phyloP scores from a whole-genome alignment of 2,113 vertebrate genomes.

The Megaceryle torquata region DNA sequence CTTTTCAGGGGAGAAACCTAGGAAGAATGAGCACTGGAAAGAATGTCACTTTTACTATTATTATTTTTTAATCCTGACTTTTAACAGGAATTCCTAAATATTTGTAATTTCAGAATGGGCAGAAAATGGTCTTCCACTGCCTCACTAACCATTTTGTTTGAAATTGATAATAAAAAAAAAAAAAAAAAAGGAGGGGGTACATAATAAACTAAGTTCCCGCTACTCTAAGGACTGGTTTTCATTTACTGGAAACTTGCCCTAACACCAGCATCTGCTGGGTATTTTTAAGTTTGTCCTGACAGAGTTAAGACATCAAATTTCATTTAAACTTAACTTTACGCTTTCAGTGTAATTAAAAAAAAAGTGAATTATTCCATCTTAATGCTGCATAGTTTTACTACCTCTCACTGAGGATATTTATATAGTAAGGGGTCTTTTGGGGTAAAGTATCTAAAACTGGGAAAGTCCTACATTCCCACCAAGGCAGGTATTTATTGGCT shows the following conservation, averaged over 20 bases:
- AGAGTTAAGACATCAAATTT: not conserved
- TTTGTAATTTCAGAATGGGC: not conserved
- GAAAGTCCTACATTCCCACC: not conserved
- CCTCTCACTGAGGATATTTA: not conserved
- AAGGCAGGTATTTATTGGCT: not conserved
- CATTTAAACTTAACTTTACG: not conserved
- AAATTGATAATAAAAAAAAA: not conserved
- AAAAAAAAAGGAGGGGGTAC: accelerated
- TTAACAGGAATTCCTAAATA: not conserved
- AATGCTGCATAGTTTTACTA: not conserved
- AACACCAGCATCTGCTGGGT: not conserved
- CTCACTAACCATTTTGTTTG: not conserved
- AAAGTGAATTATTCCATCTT: not conserved
- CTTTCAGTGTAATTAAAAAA: not conserved
- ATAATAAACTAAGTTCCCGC: not conserved
- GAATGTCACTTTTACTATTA: not conserved
- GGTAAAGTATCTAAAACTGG: not conserved
- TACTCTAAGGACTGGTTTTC: not conserved
- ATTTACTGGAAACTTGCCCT: not conserved
- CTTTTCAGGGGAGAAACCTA: not conserved
- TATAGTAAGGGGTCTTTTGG: not conserved
- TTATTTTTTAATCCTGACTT: not conserved
- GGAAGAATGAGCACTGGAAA: not conserved
- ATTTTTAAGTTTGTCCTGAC: not conserved
- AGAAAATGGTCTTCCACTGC: not conserved